phyloP scores from a whole-genome alignment of 1,140 invertebrate species.

The Notospermus geniculatus region DNA sequence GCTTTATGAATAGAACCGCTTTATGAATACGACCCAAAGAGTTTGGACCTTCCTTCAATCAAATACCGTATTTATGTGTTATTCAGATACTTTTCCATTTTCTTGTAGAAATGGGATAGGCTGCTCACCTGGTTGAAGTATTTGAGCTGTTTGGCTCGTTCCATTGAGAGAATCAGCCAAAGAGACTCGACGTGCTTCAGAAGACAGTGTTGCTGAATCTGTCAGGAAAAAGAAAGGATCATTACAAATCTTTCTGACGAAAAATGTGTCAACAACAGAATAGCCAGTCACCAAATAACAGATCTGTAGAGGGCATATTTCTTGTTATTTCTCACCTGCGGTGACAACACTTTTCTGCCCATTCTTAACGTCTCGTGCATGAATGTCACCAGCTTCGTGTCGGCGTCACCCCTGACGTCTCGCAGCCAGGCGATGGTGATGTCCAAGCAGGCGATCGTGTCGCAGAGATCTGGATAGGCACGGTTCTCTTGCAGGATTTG shows the following conservation, averaged over 20 bases:
- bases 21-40: too few species aligned
- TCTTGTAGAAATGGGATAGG: conserved; percentile 5
- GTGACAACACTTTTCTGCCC: conserved; percentile 19
- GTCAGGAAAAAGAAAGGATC: conserved; percentile 12
- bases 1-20: too few species aligned
- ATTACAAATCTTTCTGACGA: background rate
- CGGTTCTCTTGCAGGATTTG: conserved; percentile 32
- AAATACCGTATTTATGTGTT: background rate
- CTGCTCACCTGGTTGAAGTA: conserved; percentile 11
- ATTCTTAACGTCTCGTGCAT: conserved; percentile 37
- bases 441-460: conserved; percentile 36
- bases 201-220: conserved; percentile 27
- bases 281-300: background rate
- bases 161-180: conserved; percentile 32
- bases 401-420: conserved; percentile 25
- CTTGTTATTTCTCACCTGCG: background rate
- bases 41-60: too few species aligned
- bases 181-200: conserved; percentile 34
- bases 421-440: conserved; percentile 37
- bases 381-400: conserved; percentile 25
- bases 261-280: background rate
- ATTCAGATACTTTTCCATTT: conserved; percentile 17
- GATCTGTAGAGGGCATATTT: background rate
- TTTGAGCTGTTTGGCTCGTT: conserved; percentile 25
- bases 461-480: conserved; percentile 29